These are phyloP conservation scores for Iphiclides podalirius DNA, from an alignment of 2,888 invertebrate genomes.

Conservation along the genomic window DNA sequence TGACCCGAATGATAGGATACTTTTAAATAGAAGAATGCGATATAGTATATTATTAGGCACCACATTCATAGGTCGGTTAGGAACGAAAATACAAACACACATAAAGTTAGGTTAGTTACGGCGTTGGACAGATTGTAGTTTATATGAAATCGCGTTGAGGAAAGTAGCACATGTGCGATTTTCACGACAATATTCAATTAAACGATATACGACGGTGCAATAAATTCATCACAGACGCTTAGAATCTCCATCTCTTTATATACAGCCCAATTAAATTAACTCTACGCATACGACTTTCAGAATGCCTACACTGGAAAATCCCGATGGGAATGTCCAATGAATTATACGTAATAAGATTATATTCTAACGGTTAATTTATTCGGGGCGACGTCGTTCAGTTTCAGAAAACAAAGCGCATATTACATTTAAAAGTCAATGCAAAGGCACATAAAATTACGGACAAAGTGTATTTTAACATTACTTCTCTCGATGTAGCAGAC, in stretches of 20 bases:
- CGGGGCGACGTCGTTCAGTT: conserved; percentile 28
- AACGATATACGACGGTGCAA: not conserved
- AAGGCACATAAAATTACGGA: conserved; percentile 55
- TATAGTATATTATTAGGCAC: not conserved
- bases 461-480: conserved; percentile 53
- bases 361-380: conserved; percentile 31
- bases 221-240: conserved; percentile 3
- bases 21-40: conserved; percentile 1
- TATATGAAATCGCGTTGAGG: not conserved
- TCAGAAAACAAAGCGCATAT: conserved; percentile 32
- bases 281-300: conserved; percentile 12
- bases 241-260: not conserved
- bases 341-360: conserved; percentile 23
- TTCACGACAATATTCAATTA: conserved; percentile 1
- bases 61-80: not conserved
- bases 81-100: too few species aligned
- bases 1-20: conserved; percentile 8
- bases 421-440: conserved; percentile 66
- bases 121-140: too few species aligned
- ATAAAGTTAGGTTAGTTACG: not conserved
- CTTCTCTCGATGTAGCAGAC: conserved; percentile 47
- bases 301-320: conserved; percentile 20
- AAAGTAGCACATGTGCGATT: not conserved
- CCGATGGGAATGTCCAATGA: conserved; percentile 25
- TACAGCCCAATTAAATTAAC: conserved; percentile 16